A percentile compares a stretch with the other conserved stretches of the same genome.
Conservation (phyloP, 2,797 vertebrate species). For the Otus scops region DNA sequence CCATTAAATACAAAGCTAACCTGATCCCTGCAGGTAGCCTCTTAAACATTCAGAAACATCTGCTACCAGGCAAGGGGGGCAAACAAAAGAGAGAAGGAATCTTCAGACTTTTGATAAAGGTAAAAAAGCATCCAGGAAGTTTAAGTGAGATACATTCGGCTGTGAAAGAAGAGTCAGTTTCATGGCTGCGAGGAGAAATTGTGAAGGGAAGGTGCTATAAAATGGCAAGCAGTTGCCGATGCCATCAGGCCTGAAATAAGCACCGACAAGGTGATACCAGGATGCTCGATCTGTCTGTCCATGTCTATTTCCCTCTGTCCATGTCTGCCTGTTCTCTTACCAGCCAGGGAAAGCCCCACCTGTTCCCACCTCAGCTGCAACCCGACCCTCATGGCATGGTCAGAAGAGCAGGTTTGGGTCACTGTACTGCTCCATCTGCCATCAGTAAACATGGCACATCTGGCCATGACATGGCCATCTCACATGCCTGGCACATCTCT, state of each 20-base stretch:
- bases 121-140: neutral
- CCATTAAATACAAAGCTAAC: neutral
- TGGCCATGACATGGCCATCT: too few species aligned
- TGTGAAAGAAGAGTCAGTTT: neutral
- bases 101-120: neutral
- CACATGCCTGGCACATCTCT: neutral
- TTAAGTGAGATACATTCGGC: neutral
- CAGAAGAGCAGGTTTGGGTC: neutral
- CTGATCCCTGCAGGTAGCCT: fast-evolving
- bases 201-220: neutral
- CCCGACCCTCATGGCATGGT: neutral
- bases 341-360: neutral
- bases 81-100: neutral
- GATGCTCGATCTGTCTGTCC: neutral
- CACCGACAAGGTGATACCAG: neutral
- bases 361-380: neutral
- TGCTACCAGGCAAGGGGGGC: neutral
- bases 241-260: neutral
- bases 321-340: neutral
- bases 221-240: fast-evolving
- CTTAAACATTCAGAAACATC: neutral
- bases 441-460: neutral
- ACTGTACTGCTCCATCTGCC: neutral
- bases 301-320: neutral
- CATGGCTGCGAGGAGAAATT: neutral